Evolutionary conservation across 2,888 invertebrate genomes (phyloP).

Genomic region (Amiota mariae): DNA sequence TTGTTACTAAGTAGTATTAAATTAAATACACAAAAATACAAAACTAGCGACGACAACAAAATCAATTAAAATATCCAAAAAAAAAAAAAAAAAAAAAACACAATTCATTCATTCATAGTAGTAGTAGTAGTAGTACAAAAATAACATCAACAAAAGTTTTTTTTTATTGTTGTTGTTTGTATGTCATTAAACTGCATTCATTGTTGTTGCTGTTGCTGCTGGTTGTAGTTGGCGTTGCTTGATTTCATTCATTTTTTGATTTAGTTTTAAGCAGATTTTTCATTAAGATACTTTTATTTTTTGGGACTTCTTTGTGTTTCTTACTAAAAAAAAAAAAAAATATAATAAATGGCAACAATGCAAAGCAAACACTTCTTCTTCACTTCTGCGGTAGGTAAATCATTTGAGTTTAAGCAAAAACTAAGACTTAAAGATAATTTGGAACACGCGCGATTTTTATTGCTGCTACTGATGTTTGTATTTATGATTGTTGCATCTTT

Average conservation of each 20-base stretch:
- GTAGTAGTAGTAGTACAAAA: too few species aligned
- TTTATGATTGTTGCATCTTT: not conserved
- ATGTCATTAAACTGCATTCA: constrained; percentile 47
- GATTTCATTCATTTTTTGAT: constrained; percentile 14
- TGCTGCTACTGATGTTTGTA: not conserved
- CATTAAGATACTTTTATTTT: constrained; percentile 55
- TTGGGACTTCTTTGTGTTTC: not conserved
- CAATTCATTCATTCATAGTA: constrained; percentile 9
- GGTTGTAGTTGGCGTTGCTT: not conserved
- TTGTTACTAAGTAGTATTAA: constrained; percentile 41
- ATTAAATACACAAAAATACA: constrained; percentile 54
- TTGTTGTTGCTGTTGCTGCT: not conserved
- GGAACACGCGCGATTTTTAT: not conserved
- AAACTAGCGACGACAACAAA: constrained; percentile 40
- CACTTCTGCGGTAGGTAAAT: constrained; percentile 61
- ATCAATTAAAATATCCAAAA: constrained; percentile 30
- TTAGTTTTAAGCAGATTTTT: constrained; percentile 48
- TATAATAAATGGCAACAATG: constrained; percentile 24
- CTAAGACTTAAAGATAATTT: not conserved
- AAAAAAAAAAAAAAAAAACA: too few species aligned
- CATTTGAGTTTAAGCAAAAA: constrained; percentile 49
- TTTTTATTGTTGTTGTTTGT: not conserved
- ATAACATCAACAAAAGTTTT: too few species aligned
- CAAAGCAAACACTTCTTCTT: constrained; percentile 28
- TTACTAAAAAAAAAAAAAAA: constrained; percentile 6